Percentiles rank a stretch among this genome's conserved stretches.
These are phyloP conservation scores for Thunnus thynnus DNA, from an alignment of 2,113 vertebrate species.

Conservation along the genomic window DNA sequence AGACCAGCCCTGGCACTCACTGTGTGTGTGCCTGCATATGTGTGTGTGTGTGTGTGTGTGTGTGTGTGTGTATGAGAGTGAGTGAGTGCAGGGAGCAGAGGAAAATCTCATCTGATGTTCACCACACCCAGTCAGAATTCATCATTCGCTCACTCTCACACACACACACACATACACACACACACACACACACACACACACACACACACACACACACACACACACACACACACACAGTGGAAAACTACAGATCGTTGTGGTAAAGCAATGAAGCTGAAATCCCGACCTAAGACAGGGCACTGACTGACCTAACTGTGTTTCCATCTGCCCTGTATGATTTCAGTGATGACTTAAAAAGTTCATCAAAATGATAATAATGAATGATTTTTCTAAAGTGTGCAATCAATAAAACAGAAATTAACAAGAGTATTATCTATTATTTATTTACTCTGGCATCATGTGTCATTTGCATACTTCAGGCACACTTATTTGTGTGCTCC, in stretches of 20 bases:
- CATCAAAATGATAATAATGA: constrained; percentile 19
- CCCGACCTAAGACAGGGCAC: constrained; percentile 52
- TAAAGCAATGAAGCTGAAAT: constrained; percentile 73
- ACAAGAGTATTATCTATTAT: background rate
- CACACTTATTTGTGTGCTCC: background rate
- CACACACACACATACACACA: constrained; percentile 8
- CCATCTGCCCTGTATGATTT: constrained; percentile 51
- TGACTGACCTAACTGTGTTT: constrained; percentile 68
- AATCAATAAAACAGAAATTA: constrained; percentile 10
- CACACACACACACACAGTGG: constrained; percentile 66
- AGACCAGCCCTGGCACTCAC: constrained; percentile 76
- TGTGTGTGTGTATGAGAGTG: constrained; percentile 24
- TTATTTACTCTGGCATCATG: constrained; percentile 3
- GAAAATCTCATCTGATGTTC: constrained; percentile 85
- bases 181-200: constrained; percentile 38
- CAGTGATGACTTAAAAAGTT: constrained; percentile 20
- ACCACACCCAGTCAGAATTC: constrained; percentile 83
- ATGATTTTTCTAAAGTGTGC: background rate
- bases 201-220: constrained; percentile 12
- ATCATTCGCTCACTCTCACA: constrained; percentile 63
- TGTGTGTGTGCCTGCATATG: constrained; percentile 27
- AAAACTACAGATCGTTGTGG: constrained; percentile 81
- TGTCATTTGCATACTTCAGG: constrained; percentile 21
- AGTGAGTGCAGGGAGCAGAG: constrained; percentile 70
- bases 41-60: constrained; percentile 43